phyloP scores from a whole-genome alignment of 2,113 vertebrate genomes.

The Ochotona princeps region DNA sequence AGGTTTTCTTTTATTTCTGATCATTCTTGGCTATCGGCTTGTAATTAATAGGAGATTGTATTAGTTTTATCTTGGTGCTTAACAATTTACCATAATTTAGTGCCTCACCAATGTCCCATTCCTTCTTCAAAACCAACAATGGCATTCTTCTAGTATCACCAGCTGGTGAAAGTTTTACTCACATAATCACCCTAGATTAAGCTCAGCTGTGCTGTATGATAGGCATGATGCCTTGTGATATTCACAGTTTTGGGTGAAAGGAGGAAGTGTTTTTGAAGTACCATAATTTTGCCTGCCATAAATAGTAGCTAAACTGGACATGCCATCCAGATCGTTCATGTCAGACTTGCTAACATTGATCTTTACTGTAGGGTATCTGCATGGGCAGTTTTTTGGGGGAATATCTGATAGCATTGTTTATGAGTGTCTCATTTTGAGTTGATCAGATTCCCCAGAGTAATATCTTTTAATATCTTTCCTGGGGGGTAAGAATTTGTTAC shows the following conservation, averaged over 20 bases:
- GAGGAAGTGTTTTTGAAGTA: background rate
- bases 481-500: background rate
- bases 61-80: constrained; percentile 19
- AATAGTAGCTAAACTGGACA: background rate
- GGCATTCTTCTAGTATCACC: background rate
- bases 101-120: background rate
- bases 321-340: background rate
- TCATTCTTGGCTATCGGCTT: background rate
- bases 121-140: background rate
- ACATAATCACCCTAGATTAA: constrained; percentile 1
- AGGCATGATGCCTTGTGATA: background rate
- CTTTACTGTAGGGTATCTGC: background rate
- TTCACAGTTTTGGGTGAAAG: background rate
- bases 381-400: background rate
- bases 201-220: constrained; percentile 4
- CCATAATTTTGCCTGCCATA: background rate
- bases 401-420: background rate
- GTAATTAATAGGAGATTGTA: background rate
- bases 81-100: constrained; percentile 5
- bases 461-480: background rate
- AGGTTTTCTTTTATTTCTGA: background rate
- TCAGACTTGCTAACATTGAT: constrained; percentile 11
- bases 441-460: constrained; percentile 26
- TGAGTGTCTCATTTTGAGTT: constrained; percentile 22
- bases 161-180: constrained; percentile 24